Percentiles rank a stretch among this genome's conserved stretches.
Evolutionary conservation across 2,113 vertebrate species (phyloP).

Genomic region (Peucedramus taeniatus): DNA sequence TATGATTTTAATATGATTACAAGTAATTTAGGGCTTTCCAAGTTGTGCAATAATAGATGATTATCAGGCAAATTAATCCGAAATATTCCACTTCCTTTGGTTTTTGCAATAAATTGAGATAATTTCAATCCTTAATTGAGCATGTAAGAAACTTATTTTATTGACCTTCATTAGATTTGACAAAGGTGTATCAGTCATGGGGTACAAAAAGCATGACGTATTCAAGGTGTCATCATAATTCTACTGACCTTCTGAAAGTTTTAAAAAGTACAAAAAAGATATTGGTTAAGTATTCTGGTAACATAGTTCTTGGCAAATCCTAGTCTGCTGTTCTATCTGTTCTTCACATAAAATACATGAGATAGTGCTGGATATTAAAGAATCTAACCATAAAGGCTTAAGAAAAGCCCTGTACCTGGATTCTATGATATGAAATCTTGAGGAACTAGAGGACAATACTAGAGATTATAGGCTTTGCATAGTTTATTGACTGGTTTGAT

Average conservation of each 20-base stretch:
- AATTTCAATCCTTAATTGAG: background rate
- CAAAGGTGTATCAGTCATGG: background rate
- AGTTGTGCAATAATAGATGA: background rate
- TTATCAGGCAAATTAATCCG: background rate
- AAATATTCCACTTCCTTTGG: background rate
- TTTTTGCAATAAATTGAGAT: background rate
- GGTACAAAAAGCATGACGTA: background rate
- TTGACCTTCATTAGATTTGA: background rate
- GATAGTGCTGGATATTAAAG: background rate
- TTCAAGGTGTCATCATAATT: background rate
- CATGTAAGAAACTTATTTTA: background rate
- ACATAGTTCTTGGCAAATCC: background rate
- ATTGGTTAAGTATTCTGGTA: background rate
- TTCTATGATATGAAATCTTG: background rate
- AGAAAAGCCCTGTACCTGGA: background rate
- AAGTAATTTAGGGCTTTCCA: background rate
- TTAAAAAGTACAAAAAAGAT: background rate
- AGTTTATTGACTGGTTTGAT: background rate
- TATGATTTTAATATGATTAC: background rate
- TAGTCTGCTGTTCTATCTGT: background rate
- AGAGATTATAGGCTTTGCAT: background rate
- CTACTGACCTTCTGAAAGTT: background rate
- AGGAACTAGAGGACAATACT: background rate
- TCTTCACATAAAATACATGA: background rate
- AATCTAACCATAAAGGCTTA: background rate